These are phyloP conservation scores for Callipepla squamata DNA, from an alignment of 2,113 vertebrate species.

Conservation along the genomic window DNA sequence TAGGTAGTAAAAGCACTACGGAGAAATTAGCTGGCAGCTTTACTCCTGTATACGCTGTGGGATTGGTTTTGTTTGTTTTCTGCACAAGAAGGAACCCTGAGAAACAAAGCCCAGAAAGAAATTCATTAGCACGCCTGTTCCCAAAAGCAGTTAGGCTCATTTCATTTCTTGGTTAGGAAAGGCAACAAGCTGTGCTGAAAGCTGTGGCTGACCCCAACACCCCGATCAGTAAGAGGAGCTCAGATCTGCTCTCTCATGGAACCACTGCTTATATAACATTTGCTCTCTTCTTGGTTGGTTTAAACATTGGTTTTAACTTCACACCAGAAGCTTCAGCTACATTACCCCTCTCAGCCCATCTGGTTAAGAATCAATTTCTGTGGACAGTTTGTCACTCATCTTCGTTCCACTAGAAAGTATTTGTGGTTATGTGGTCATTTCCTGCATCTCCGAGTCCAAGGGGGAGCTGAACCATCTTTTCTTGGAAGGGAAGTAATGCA, in stretches of 20 bases:
- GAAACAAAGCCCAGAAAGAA: constrained; percentile 44
- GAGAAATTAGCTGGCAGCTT: background rate
- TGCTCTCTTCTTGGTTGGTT: background rate
- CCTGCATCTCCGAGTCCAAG: constrained; percentile 40
- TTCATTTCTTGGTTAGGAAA: background rate
- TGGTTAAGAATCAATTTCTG: constrained; percentile 17
- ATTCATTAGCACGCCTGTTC: background rate
- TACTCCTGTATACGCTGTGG: background rate
- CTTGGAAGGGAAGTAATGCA: background rate
- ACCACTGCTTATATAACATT: rapidly evolving
- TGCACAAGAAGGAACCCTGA: constrained; percentile 28
- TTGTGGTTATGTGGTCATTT: constrained; percentile 42
- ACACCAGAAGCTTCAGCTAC: background rate
- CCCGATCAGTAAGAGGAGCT: rapidly evolving
- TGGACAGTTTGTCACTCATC: constrained; percentile 23
- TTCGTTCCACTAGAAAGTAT: constrained; percentile 29
- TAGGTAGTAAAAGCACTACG: constrained; percentile 16
- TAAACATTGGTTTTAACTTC: background rate
- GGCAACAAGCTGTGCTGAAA: background rate
- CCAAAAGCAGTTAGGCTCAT: background rate
- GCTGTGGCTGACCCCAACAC: rapidly evolving
- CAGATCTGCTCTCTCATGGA: background rate
- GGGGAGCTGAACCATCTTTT: constrained; percentile 16
- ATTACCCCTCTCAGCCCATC: background rate
- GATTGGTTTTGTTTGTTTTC: background rate